Evolutionary conservation across 2,888 invertebrate species (phyloP).

Genomic region (Sphaerophoria rueppellii): DNA sequence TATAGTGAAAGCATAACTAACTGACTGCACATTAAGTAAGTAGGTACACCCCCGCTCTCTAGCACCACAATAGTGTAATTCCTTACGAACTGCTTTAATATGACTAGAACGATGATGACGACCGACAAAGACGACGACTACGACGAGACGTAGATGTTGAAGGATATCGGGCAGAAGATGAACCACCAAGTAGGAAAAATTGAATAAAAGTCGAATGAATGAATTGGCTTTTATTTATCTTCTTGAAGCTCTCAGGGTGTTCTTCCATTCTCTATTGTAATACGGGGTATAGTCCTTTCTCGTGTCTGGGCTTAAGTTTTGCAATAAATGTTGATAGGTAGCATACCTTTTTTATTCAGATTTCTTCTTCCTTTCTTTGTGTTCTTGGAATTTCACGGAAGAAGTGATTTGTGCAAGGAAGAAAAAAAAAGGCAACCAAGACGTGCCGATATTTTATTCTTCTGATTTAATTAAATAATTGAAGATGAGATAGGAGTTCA

Average conservation of each 20-base stretch:
- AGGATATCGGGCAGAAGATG: constrained; percentile 33
- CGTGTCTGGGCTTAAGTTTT: constrained; percentile 49
- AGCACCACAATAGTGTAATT: constrained; percentile 60
- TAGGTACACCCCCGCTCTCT: constrained; percentile 59
- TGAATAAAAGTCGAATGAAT: constrained; percentile 69
- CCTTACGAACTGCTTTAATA: constrained; percentile 56
- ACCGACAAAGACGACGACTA: too few relatives aligned
- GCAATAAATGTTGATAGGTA: constrained; percentile 69
- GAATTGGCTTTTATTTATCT: constrained; percentile 65
- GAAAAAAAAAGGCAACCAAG: background rate
- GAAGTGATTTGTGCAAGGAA: constrained; percentile 29
- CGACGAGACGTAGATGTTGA: background rate
- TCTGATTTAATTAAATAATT: constrained; percentile 24
- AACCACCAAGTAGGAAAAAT: constrained; percentile 39
- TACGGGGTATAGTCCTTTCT: constrained; percentile 13
- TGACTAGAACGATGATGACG: constrained; percentile 11
- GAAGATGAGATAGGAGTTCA: too few relatives aligned
- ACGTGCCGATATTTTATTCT: constrained; percentile 25
- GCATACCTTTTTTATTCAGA: constrained; percentile 62
- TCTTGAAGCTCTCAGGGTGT: constrained; percentile 25
- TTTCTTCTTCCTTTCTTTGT: constrained; percentile 44
- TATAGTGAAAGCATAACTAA: constrained; percentile 33
- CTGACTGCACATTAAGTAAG: constrained; percentile 70
- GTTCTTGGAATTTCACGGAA: background rate
- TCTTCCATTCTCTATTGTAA: too few relatives aligned